These are phyloP conservation scores for Ceyx melanurus DNA, from an alignment of 2,113 vertebrate genomes.

Conservation along the genomic window DNA sequence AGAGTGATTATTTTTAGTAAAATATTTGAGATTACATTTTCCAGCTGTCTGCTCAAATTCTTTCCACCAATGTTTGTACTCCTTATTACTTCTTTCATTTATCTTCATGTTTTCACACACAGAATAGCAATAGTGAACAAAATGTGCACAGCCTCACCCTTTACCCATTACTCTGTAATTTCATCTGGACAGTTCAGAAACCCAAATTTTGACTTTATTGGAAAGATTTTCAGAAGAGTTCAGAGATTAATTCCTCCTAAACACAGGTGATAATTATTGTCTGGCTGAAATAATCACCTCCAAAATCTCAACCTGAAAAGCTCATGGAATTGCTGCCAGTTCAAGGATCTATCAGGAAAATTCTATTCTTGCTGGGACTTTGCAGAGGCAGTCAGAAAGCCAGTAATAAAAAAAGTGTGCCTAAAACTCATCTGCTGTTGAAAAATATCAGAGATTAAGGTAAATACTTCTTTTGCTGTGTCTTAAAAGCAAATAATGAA, in stretches of 20 bases:
- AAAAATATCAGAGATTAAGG: not conserved
- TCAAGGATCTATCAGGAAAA: not conserved
- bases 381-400: not conserved
- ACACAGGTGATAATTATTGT: not conserved
- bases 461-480: not conserved
- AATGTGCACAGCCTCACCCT: not conserved
- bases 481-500: not conserved
- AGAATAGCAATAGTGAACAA: not conserved
- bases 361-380: not conserved
- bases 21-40: slow-evolving; percentile 2
- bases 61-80: not conserved
- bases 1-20: not conserved
- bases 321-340: not conserved
- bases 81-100: too few relatives aligned
- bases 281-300: not conserved
- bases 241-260: not conserved
- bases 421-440: not conserved
- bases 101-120: not conserved
- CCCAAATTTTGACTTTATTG: not conserved
- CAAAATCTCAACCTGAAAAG: not conserved
- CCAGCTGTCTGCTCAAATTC: not conserved
- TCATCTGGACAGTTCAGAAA: not conserved
- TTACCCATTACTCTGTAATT: not conserved
- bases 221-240: not conserved
- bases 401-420: not conserved